Evolutionary conservation across 2,113 vertebrate genomes (phyloP).

Genomic region (Arvicanthis niloticus): DNA sequence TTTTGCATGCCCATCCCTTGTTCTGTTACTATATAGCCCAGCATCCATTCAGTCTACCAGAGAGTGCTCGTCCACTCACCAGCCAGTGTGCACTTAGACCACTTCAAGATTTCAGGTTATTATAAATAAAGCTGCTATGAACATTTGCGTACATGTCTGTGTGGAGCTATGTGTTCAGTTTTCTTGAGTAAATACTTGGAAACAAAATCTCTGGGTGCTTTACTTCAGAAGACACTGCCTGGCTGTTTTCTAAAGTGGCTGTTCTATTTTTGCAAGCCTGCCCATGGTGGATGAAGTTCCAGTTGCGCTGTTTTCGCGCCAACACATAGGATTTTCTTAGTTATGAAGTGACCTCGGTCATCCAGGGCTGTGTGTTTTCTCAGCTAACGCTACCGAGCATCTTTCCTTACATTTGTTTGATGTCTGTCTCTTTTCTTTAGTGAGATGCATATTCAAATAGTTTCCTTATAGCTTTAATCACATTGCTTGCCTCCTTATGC

Average conservation of each 20-base stretch:
- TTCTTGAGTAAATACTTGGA: background rate
- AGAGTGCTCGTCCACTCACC: background rate
- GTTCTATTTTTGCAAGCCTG: background rate
- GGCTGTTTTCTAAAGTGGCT: background rate
- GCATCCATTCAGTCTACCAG: background rate
- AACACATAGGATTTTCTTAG: background rate
- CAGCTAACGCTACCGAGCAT: background rate
- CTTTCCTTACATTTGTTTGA: background rate
- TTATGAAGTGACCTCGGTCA: background rate
- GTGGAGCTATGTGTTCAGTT: slow-evolving; percentile 2
- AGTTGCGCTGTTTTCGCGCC: background rate
- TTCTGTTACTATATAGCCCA: background rate
- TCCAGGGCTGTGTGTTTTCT: background rate
- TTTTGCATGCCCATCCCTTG: background rate
- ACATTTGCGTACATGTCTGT: background rate
- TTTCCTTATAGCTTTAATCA: background rate
- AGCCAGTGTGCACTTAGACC: background rate
- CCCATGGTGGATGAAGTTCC: background rate
- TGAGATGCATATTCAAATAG: background rate
- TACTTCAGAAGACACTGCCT: background rate
- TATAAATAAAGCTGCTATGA: background rate
- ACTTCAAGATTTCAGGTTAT: background rate
- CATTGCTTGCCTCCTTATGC: background rate
- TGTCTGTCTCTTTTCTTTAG: background rate
- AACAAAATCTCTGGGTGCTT: background rate